These are phyloP conservation scores for Exocentrus adspersus DNA, from an alignment of 2,888 invertebrate species.

Conservation along the genomic window DNA sequence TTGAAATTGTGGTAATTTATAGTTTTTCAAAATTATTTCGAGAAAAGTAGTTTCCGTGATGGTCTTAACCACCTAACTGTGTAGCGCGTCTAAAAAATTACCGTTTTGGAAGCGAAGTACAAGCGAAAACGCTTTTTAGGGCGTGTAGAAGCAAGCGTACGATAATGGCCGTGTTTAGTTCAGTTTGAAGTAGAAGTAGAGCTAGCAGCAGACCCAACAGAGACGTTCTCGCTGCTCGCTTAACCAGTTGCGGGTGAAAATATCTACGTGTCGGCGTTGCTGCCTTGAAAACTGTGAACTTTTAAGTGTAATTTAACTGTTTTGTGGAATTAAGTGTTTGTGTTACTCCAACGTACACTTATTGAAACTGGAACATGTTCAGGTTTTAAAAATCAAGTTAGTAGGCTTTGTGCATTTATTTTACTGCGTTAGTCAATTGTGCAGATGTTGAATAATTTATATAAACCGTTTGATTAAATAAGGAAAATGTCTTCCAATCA, in stretches of 20 bases:
- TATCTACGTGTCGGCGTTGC: constrained; percentile 45
- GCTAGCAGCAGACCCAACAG: constrained; percentile 33
- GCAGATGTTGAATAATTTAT: constrained; percentile 2
- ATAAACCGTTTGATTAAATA: neutral
- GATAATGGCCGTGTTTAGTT: constrained; percentile 57
- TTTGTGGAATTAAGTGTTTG: constrained; percentile 7
- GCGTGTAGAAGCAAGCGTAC: constrained; percentile 56
- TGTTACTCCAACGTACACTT: constrained; percentile 3
- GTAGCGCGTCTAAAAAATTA: constrained; percentile 19
- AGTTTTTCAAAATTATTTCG: constrained; percentile 38
- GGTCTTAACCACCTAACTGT: constrained; percentile 13
- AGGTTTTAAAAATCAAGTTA: constrained; percentile 40
- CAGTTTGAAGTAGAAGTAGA: constrained; percentile 35
- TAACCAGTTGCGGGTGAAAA: constrained; percentile 40
- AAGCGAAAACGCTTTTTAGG: constrained; percentile 43
- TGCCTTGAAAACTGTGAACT: constrained; percentile 22
- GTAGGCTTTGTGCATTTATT: constrained; percentile 28
- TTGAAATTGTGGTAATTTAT: constrained; percentile 58
- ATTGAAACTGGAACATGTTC: constrained; percentile 2
- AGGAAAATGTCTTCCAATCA: neutral
- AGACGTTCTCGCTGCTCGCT: constrained; percentile 40
- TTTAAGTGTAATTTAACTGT: constrained; percentile 22
- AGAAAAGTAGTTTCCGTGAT: constrained; percentile 24
- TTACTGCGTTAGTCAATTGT: neutral
- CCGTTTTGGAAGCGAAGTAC: constrained; percentile 9